A percentile compares a stretch with the other conserved stretches of the same genome.
phyloP scores from a whole-genome alignment of 2,797 vertebrate species.

The Fratercula arctica region DNA sequence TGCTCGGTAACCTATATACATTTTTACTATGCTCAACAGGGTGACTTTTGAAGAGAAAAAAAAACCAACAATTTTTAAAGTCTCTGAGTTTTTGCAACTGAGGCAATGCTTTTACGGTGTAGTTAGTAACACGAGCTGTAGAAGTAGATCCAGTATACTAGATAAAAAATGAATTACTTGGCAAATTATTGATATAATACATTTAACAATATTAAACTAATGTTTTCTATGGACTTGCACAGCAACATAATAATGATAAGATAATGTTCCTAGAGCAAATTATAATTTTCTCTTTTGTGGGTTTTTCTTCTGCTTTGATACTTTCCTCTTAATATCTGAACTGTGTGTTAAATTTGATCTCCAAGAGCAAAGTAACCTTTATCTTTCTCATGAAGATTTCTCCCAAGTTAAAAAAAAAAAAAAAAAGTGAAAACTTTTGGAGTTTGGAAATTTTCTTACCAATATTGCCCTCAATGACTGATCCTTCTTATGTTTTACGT shows the following conservation, averaged over 20 bases:
- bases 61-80: not conserved
- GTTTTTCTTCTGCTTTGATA: not conserved
- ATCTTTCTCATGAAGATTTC: not conserved
- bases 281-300: not conserved
- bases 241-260: not conserved
- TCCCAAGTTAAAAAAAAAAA: not conserved
- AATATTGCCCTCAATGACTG: not conserved
- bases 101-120: not conserved
- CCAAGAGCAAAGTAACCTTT: not conserved
- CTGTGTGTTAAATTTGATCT: not conserved
- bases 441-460: not conserved
- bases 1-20: not conserved
- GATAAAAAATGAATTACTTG: not conserved
- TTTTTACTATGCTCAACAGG: not conserved
- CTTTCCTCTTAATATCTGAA: not conserved
- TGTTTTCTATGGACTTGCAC: not conserved
- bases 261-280: not conserved
- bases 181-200: not conserved
- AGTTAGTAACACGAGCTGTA: not conserved
- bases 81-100: not conserved
- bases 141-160: not conserved
- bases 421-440: not conserved
- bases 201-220: no score
- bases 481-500: not conserved
- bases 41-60: not conserved